Evolutionary conservation across 30 jellyfish, hydroid and myxozoan species (phyloP).

Genomic region (Nemopilema nomurai): DNA sequence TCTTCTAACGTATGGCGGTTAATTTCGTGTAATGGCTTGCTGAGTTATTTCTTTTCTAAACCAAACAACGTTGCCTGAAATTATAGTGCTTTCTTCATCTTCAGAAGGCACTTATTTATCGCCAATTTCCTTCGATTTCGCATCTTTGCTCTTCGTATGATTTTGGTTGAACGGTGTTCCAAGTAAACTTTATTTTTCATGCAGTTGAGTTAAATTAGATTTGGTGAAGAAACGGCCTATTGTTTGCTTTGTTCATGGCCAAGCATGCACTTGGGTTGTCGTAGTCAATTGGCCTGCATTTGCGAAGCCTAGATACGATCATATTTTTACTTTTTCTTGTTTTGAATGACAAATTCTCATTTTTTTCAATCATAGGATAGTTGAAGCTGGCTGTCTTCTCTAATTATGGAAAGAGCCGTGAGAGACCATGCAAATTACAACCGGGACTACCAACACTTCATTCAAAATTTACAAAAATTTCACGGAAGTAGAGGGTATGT

Average conservation of each 20-base stretch:
- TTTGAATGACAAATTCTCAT: too few relatives aligned
- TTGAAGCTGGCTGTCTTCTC: not conserved
- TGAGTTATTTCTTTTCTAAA: not conserved
- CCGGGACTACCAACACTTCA: constrained; percentile 71
- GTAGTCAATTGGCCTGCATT: not conserved
- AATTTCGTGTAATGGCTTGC: not conserved
- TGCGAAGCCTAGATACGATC: not conserved
- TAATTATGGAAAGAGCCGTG: constrained; percentile 33
- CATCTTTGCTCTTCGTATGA: not conserved
- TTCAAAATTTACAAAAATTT: constrained; percentile 84
- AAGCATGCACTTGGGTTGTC: constrained; percentile 29
- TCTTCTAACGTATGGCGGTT: not conserved
- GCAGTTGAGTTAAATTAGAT: not conserved
- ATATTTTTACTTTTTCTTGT: not conserved
- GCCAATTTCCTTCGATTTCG: not conserved
- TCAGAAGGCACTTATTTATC: not conserved
- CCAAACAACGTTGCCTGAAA: not conserved
- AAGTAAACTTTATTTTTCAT: not conserved
- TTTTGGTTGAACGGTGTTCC: not conserved
- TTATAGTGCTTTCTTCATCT: not conserved
- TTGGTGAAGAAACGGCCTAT: constrained; percentile 25
- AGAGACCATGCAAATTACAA: constrained; percentile 61
- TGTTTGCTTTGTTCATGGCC: constrained; percentile 23
- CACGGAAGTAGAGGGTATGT: constrained; percentile 92
- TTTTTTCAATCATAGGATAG: not conserved